Base-by-base conservation (phyloP, 1,140 invertebrate genomes). In the Stenopsyche tienmushanensis region DNA sequence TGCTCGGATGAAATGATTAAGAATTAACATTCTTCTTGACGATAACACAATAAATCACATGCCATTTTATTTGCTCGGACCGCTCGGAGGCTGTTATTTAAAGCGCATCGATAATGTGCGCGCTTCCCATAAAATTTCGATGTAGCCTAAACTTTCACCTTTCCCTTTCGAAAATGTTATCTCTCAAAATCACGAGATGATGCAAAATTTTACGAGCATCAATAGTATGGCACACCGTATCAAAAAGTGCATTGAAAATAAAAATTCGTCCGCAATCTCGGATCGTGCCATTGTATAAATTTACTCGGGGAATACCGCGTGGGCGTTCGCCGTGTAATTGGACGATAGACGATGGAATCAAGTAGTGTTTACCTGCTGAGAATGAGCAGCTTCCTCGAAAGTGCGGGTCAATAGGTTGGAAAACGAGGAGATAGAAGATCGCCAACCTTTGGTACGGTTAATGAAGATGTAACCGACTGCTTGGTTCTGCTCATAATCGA, bases 381-480 rank as follows among this genome's bases (percentile, higher is more conserved):
- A 47, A 47, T 47, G 17, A 9, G 44, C 44, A 34, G 53, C 53
- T 57, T 57, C 53, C 53, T 57, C 34, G 53, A 57, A 57, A 57
- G 53, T 21, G 53, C 53, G 24, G 49, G 49, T 53, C 49, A 57
- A 57, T 8, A 29, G 53, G 15, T 34, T 39, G 25, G 15, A 57
- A 18, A 47, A 39, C 34, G 34, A 8, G 34, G 7, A 39, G n/a
- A 39, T n/a, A 39, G 34, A n/a, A 7, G 34, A 39, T 39, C 34
- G 34, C n/a, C 34, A 39, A 39, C 34, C 7, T 39, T 39, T 39
- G 7, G 34, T n/a, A n/a, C n/a, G n/a, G n/a, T n/a, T n/a, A n/a
- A n/a, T n/a, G n/a, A n/a, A n/a, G n/a, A n/a, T n/a, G n/a, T n/a
- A n/a, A n/a, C n/a, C n/a, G n/a, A n/a, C n/a, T n/a, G n/a, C n/a